Evolutionary conservation across 2,888 invertebrate genomes (phyloP).

Genomic region (Phortica magna): DNA sequence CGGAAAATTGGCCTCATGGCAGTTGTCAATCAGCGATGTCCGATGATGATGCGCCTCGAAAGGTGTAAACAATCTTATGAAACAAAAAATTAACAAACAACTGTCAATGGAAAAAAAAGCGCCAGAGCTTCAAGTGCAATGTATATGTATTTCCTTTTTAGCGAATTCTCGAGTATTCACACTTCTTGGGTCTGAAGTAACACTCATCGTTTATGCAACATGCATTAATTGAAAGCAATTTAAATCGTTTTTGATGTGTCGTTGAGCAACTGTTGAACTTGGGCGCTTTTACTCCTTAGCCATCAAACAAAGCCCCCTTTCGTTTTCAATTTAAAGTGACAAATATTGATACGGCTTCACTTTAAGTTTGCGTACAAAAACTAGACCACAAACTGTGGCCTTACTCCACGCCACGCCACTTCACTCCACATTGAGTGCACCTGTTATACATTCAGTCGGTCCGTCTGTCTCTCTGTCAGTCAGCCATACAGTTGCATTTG

Average conservation of each 20-base stretch:
- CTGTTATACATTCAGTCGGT: conserved; percentile 28
- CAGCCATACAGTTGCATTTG: background rate
- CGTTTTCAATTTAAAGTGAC: conserved; percentile 1
- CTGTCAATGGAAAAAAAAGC: no score
- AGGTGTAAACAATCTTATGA: no score
- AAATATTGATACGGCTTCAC: conserved; percentile 6
- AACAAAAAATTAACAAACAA: no score
- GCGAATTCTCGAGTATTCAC: no score
- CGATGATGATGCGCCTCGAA: no score
- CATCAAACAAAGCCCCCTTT: background rate
- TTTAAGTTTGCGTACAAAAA: conserved; percentile 34
- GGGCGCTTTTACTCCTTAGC: background rate
- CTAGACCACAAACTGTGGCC: conserved; percentile 11
- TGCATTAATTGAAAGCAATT: background rate
- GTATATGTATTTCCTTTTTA: no score
- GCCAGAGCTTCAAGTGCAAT: no score
- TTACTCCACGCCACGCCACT: background rate
- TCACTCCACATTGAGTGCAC: conserved; percentile 6
- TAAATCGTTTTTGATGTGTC: background rate
- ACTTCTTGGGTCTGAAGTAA: no score
- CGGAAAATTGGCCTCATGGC: no score
- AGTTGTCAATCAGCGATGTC: no score
- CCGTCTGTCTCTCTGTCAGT: background rate
- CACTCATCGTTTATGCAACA: background rate
- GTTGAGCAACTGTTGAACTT: conserved; percentile 10